Percentiles rank a stretch among this genome's conserved stretches.
Evolutionary conservation across 2,797 vertebrate genomes (phyloP).

Genomic region (Menidia menidia): DNA sequence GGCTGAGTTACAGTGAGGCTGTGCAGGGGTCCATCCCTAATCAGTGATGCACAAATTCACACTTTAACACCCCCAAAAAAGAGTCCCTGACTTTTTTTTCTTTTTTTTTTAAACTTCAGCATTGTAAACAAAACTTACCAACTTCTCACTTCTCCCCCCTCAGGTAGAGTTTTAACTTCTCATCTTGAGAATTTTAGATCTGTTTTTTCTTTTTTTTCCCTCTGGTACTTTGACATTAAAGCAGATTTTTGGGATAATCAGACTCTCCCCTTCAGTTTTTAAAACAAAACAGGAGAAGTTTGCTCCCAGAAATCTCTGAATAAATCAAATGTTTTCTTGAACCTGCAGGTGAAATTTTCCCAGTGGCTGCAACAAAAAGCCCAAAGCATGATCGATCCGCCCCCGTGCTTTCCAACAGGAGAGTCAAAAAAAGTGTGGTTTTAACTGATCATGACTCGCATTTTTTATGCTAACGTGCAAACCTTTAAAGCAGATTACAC

Average conservation of each 20-base stretch:
- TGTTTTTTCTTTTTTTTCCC: not conserved
- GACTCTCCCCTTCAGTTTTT: not conserved
- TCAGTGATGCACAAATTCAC: too few species aligned
- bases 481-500: not conserved
- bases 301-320: not conserved
- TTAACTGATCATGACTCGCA: not conserved
- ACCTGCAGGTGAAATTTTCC: not conserved
- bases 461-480: not conserved
- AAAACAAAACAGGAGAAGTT: not conserved
- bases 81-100: not conserved
- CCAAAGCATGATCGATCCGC: not conserved
- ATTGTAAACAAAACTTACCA: not conserved
- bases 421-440: too few species aligned
- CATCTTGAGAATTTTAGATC: not conserved
- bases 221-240: not conserved
- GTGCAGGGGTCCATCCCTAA: conserved; percentile 10
- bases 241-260: not conserved
- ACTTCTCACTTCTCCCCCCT: too few species aligned
- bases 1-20: conserved; percentile 54
- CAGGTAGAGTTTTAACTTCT: not conserved
- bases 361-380: not conserved
- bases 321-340: not conserved
- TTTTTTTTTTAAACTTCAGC: not conserved
- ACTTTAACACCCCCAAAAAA: not conserved
- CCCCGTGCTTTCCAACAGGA: not conserved